These are phyloP conservation scores for Macropodus opercularis DNA, from an alignment of 2,797 vertebrate genomes.

Conservation along the genomic window DNA sequence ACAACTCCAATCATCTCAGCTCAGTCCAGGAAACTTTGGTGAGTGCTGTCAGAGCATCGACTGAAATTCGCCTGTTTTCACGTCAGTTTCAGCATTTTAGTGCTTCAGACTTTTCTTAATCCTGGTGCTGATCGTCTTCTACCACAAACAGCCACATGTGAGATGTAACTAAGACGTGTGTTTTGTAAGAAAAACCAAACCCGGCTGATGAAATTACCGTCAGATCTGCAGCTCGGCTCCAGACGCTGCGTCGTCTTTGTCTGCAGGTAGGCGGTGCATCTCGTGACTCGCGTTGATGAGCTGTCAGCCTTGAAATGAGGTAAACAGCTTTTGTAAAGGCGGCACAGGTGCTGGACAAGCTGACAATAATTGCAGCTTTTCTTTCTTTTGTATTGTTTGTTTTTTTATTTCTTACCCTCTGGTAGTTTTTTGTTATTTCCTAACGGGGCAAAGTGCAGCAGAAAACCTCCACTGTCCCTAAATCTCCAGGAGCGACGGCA, in stretches of 20 bases:
- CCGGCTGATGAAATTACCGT: neutral
- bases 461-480: too few species aligned
- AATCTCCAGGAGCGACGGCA: too few species aligned
- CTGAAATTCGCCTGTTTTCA: neutral
- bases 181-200: neutral
- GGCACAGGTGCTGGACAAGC: conserved; percentile 22
- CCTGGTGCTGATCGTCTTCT: neutral
- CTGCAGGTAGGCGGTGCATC: conserved; percentile 12
- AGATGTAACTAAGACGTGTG: neutral
- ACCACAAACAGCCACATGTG: neutral
- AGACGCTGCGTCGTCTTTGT: conserved; percentile 24
- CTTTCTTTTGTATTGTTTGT: neutral
- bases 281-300: conserved; percentile 48
- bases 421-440: neutral
- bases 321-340: conserved; percentile 38
- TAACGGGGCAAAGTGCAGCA: too few species aligned
- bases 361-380: conserved; percentile 12
- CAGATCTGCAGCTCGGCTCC: too few species aligned
- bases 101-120: neutral
- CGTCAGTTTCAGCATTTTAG: neutral
- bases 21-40: conserved; percentile 10
- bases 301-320: conserved; percentile 55
- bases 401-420: neutral
- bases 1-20: conserved; percentile 40
- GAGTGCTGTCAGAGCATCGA: conserved; percentile 3